A percentile compares a stretch with the other conserved stretches of the same genome.
These are phyloP conservation scores for Polylopha cassiicola DNA, from an alignment of 2,888 invertebrate genomes.

Conservation along the genomic window DNA sequence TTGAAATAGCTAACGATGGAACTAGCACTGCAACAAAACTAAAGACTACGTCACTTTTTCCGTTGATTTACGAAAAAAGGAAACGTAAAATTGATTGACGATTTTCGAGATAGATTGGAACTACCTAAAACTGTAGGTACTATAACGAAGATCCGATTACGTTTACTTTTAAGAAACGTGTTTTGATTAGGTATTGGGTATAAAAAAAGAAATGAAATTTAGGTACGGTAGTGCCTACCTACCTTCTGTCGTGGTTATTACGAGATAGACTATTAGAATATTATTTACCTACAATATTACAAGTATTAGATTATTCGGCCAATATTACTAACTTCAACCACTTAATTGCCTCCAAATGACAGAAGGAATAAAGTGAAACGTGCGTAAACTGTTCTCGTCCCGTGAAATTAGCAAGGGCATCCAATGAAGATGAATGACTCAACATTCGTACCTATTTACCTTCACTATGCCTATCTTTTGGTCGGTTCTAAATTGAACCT, in stretches of 20 bases:
- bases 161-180: too few relatives aligned
- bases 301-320: too few relatives aligned
- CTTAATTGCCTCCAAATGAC: slow-evolving; percentile 1
- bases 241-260: too few relatives aligned
- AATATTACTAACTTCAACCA: slow-evolving; percentile 8
- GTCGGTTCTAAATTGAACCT: too few relatives aligned
- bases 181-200: too few relatives aligned
- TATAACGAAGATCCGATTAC: too few relatives aligned
- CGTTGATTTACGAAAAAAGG: slow-evolving; percentile 7
- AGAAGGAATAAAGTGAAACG: not conserved
- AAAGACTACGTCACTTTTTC: slow-evolving; percentile 1
- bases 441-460: slow-evolving; percentile 33
- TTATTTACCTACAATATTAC: too few relatives aligned
- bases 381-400: slow-evolving; percentile 24
- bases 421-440: slow-evolving; percentile 47
- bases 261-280: too few relatives aligned
- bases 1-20: slow-evolving; percentile 9
- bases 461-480: slow-evolving; percentile 1
- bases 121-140: too few relatives aligned
- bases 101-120: slow-evolving; percentile 11
- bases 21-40: slow-evolving; percentile 10
- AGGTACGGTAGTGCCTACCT: too few relatives aligned
- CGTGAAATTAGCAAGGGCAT: slow-evolving; percentile 37
- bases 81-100: slow-evolving; percentile 12
- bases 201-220: too few relatives aligned